Percentiles rank a stretch among this genome's conserved stretches.
These are phyloP conservation scores for Sipha maydis DNA, from an alignment of 2,888 invertebrate species.

Conservation along the genomic window DNA sequence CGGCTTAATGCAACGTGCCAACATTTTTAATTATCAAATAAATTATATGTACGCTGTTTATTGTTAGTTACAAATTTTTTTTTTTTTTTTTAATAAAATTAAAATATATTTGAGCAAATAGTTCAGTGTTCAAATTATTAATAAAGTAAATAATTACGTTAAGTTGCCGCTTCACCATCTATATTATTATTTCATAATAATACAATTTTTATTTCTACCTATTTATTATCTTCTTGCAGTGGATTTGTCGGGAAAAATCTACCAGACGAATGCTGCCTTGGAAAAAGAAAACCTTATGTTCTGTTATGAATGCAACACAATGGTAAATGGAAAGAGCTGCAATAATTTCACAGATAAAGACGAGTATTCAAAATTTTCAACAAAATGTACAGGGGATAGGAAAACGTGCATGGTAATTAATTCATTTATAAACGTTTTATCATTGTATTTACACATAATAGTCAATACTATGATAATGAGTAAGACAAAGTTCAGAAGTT, in stretches of 20 bases:
- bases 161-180: no score
- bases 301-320: conserved; percentile 84
- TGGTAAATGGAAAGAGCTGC: conserved; percentile 79
- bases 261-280: conserved; percentile 83
- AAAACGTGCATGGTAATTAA: conserved; percentile 79
- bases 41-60: no score
- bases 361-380: conserved; percentile 73
- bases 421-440: neutral
- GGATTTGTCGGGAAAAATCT: conserved; percentile 66
- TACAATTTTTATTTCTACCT: neutral
- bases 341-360: conserved; percentile 72
- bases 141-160: no score
- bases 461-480: no score
- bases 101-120: no score
- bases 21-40: no score
- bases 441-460: no score
- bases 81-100: no score
- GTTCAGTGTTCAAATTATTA: no score
- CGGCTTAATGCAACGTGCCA: no score
- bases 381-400: conserved; percentile 81
- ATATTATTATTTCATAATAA: neutral
- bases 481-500: no score
- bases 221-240: conserved; percentile 1
- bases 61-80: no score
- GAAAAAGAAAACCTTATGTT: conserved; percentile 82